Evolutionary conservation across 2,888 invertebrate species (phyloP), one percentile per base, ranked within the genome.

Genomic region (Dasypolia templi): DNA sequence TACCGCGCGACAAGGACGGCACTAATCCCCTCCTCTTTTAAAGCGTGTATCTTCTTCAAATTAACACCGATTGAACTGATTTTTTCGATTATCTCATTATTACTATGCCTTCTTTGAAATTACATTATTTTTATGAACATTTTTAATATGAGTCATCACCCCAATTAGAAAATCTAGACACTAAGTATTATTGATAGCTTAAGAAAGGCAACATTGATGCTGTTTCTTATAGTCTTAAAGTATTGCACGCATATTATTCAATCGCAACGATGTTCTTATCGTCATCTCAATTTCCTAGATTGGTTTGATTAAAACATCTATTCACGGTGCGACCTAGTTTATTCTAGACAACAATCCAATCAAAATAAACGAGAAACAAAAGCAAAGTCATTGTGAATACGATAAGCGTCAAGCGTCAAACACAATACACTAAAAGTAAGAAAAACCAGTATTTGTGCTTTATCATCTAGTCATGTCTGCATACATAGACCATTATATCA

Each of bases 381-480:
- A 78, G 39, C 62, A 39, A 61, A 66, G 32, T 56, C 64, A 64
- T 59, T 59, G 42, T 81, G 35, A 29, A 64, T 67, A 51, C 49
- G 59, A 56, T 70, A 75, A 59, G 49, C 46, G 14, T 35, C 32
- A 14, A 53, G 53, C 46, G 7, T 35, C 32, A 17, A 39, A 58
- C 62, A 67, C 63, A 66, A 66, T 56, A 62, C 72, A 64, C 29
- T 19, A 22, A 46, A 58, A n/a, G 22, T 42, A 35, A 49, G 4
- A 44, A 70, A 59, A 70, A 44, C 14, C 29, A 26, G 22, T 56
- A 7, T 55, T 26, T 72, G 44, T 46, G 32, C 14, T 55, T 59
- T 55, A 75, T 65, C n/a, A 6, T 49, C n/a, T 59, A 22, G 29
- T 67, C 42, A 69, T 49, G 29, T 29, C 46, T 39, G 32, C 26